Evolutionary conservation across 2,113 vertebrate genomes (phyloP).

Genomic region (Candoia aspera): DNA sequence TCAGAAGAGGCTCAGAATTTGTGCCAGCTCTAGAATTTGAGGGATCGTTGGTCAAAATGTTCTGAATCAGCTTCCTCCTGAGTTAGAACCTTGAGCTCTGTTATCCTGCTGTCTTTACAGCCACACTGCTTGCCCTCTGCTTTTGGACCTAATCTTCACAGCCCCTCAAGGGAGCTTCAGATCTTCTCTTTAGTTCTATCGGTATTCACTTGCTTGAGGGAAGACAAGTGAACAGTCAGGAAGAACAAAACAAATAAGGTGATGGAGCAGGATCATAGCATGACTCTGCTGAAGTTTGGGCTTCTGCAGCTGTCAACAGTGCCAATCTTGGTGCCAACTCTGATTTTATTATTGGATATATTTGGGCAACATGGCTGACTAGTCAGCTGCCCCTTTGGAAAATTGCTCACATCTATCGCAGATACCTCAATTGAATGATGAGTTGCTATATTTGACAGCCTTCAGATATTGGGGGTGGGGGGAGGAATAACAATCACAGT

Average conservation of each 20-base stretch:
- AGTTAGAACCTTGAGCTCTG: neutral
- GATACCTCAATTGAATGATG: neutral
- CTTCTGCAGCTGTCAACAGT: neutral
- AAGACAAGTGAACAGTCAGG: neutral
- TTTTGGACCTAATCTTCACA: neutral
- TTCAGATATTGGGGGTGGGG: neutral
- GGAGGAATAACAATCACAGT: neutral
- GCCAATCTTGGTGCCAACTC: neutral
- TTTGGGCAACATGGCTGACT: neutral
- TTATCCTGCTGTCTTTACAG: neutral
- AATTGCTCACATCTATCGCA: neutral
- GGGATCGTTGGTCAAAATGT: neutral
- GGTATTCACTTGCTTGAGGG: neutral
- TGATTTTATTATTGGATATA: neutral
- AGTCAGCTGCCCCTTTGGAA: neutral
- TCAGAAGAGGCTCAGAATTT: neutral
- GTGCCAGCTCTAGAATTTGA: neutral
- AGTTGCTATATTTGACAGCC: neutral
- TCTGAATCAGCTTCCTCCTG: neutral
- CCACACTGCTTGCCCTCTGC: neutral
- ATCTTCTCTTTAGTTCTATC: neutral
- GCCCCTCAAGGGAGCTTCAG: neutral
- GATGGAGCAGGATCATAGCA: neutral
- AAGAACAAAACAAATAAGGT: neutral
- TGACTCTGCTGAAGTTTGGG: neutral